Base-by-base conservation (phyloP, 2,888 invertebrate genomes). In the Microctonus aethiopoides region DNA sequence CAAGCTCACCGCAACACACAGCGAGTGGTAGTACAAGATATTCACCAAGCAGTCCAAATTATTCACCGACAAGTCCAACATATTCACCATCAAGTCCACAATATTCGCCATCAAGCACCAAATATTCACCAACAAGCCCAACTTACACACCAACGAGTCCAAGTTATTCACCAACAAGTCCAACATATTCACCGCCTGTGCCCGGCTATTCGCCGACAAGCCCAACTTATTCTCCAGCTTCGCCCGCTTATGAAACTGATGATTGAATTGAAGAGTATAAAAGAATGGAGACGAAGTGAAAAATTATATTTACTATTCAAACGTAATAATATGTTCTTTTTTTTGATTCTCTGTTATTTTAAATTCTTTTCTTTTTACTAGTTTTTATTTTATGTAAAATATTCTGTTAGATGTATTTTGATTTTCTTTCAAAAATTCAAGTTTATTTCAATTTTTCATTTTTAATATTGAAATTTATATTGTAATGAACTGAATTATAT, bases 81-180 rank as follows among this genome's bases (percentile, higher is more conserved):
- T 75, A 75, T 39, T 75, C 75, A 63, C 79, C 74, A 36, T 91
- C 93, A 67, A 93, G 93, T 78, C 96, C 95, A 0, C 92, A 92
- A 67, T 96, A 95, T 85, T 94, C 95, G 0, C 96, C 96, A 0
- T 94, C 95, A 0, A 94, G 94, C 74, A 96, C 96, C 0, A 93
- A 92, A 78, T 96, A 96, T 86, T 92, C 94, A 1, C 96, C 96
- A 1, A 92, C 94, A 0, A 94, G 92, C 65, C 94, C 94, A 0
- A 92, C 92, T 34, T 95, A 94, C 84, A 93, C 93, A 0, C 95
- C 93, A 10, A 92, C 92, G 6, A 93, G 93, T 76, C 94, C 94
- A 0, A 93, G 90, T 56, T 94, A 94, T 80, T 93, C 93, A 0
- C 94, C 94, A 0, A 92, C 92, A 0, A 91, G 92, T 54, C 95